Conservation (phyloP, 2,797 vertebrate genomes). For the Periparus ater region DNA sequence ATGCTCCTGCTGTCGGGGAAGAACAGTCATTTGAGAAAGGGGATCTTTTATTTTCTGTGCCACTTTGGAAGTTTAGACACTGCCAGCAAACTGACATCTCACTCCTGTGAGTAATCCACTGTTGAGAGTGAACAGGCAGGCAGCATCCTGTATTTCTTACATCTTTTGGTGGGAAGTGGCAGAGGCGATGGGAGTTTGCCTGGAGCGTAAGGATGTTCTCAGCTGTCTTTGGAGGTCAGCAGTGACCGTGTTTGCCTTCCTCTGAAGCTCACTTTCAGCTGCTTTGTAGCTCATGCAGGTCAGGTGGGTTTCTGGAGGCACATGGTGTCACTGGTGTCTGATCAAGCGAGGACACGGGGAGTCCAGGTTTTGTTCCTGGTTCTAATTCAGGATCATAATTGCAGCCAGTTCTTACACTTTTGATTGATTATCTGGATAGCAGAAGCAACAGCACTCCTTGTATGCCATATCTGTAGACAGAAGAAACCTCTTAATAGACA, state of each 20-base stretch:
- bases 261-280: background rate
- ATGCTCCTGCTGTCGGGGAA: background rate
- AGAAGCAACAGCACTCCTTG: background rate
- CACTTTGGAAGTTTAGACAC: background rate
- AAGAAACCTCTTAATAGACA: background rate
- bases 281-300: background rate
- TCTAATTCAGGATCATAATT: background rate
- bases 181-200: background rate
- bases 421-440: background rate
- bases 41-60: constrained; percentile 25
- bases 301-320: background rate
- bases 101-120: background rate
- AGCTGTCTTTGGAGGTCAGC: background rate
- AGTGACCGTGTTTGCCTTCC: background rate
- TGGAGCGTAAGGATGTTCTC: background rate
- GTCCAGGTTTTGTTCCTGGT: background rate
- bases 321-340: fast-evolving
- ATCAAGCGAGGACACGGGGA: fast-evolving
- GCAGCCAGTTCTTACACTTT: background rate
- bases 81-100: constrained; percentile 17
- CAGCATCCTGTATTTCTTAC: background rate
- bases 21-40: background rate
- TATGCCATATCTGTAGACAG: background rate
- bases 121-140: background rate
- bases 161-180: background rate